phyloP scores from a whole-genome alignment of 2,888 invertebrate genomes.

The Thumatha senex region DNA sequence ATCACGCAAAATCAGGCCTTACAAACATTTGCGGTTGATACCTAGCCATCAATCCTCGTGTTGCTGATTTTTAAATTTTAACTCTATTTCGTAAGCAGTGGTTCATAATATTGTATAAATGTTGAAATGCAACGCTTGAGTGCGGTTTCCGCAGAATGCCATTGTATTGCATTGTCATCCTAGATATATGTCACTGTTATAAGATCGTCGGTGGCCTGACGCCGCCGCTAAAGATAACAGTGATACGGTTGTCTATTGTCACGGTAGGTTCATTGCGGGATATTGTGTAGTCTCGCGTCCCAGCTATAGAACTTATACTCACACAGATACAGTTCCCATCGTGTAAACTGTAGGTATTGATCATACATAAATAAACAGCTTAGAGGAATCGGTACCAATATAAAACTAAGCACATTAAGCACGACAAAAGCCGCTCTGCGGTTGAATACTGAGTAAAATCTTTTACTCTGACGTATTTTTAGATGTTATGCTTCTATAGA shows the following conservation, averaged over 20 bases:
- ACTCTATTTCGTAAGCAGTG: conserved; percentile 30
- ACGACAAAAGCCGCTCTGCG: no score
- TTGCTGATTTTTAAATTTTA: conserved; percentile 25
- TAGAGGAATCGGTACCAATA: no score
- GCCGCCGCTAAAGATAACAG: conserved; percentile 25
- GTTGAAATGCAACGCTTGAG: conserved; percentile 36
- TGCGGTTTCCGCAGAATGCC: conserved; percentile 63
- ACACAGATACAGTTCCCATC: not conserved
- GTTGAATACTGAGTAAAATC: no score
- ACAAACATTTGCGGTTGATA: conserved; percentile 43
- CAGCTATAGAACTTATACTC: not conserved
- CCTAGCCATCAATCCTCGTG: conserved; percentile 25
- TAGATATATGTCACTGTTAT: conserved; percentile 67
- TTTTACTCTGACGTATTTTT: no score
- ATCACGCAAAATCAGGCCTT: conserved; percentile 47
- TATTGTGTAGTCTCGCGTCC: not conserved
- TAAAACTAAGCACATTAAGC: no score
- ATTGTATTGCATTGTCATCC: conserved; percentile 63
- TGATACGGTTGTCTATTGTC: conserved; percentile 24
- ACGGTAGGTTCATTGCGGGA: conserved; percentile 13
- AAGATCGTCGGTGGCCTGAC: conserved; percentile 39
- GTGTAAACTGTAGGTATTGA: not conserved
- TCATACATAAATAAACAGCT: no score
- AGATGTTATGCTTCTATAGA: no score
- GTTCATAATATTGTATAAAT: conserved; percentile 23